Base-by-base conservation (phyloP, 2,888 invertebrate species). In the Malachius bipustulatus region DNA sequence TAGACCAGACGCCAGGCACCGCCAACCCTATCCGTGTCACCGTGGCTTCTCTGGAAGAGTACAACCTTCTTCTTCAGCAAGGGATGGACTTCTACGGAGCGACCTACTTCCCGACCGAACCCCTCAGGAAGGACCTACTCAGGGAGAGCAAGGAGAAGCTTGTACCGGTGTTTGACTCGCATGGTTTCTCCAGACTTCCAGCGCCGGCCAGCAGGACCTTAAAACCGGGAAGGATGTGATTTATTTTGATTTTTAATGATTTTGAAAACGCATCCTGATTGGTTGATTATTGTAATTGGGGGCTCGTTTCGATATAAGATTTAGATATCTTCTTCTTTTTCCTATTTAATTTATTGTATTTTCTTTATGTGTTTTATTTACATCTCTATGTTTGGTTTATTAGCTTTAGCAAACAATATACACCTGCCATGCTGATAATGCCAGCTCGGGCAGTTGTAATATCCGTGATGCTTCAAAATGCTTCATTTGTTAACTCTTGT, bases 41-140 rank as follows among this genome's bases (percentile, higher is more conserved):
- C 1, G 63, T 83, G 44, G 82, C 82, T 37, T 80, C 73, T 37
- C 68, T 81, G 43, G 82, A 82, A 47, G 82, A 83, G 54, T 80
- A 76, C 48, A 81, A 82, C 59, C 75, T 75, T 50, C 66, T 87
- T 36, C 67, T 87, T 37, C 84, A 85, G 61, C 82, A 83, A 52
- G 87, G 87, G 0, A 66, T 87, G 38, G 84, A 87, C 63, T 87
- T 87, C 66, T 87, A 84, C 56, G 85, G 84, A 12, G 85, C 87
- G 29, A 87, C 87, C 14, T 85, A 79, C 66, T 87, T 87, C 64
- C 85, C 85, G 32, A 83, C 84, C 3, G 85, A 85, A 58, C 71
- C 82, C 43, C 43, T 61, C 29, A 61, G 60, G 45, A 61, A 61
- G 45, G 78, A 77, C 26, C 70, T 73, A 43, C 73, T 78, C 16